Conservation (phyloP, 2,797 vertebrate genomes). For the Sebastes taczanowskii region DNA sequence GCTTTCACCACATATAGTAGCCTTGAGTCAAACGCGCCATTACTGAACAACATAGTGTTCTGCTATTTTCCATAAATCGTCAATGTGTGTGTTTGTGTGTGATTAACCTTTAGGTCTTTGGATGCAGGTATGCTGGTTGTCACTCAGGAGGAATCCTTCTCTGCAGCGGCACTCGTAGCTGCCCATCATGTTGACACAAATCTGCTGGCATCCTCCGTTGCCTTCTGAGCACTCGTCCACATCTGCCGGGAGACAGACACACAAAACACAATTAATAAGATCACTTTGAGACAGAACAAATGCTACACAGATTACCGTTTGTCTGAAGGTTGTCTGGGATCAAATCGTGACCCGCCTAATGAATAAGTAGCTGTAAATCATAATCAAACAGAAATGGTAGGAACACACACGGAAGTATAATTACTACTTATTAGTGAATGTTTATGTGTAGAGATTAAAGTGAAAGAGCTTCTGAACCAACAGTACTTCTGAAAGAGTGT, state of each 20-base stretch:
- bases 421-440: too few relatives aligned
- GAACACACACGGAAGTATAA: background rate
- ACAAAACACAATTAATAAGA: constrained; percentile 41
- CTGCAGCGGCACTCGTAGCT: constrained; percentile 97
- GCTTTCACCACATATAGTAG: background rate
- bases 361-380: background rate
- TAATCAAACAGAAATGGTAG: background rate
- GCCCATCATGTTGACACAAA: constrained; percentile 99
- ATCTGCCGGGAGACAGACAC: constrained; percentile 80
- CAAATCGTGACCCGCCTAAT: constrained; percentile 7
- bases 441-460: background rate
- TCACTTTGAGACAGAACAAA: constrained; percentile 38
- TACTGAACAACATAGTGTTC: background rate
- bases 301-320: constrained; percentile 1
- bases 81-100: background rate
- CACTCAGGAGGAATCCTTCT: constrained; percentile 97
- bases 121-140: constrained; percentile 99
- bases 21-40: constrained; percentile 1
- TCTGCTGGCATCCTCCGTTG: constrained; percentile 97
- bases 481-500: background rate
- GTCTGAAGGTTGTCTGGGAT: constrained; percentile 22
- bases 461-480: background rate
- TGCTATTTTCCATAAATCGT: constrained; percentile 9
- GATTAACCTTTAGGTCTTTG: constrained; percentile 95
- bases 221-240: constrained; percentile 96